Base-by-base conservation (phyloP, 2,888 invertebrate genomes). In the Nysson spinosus region DNA sequence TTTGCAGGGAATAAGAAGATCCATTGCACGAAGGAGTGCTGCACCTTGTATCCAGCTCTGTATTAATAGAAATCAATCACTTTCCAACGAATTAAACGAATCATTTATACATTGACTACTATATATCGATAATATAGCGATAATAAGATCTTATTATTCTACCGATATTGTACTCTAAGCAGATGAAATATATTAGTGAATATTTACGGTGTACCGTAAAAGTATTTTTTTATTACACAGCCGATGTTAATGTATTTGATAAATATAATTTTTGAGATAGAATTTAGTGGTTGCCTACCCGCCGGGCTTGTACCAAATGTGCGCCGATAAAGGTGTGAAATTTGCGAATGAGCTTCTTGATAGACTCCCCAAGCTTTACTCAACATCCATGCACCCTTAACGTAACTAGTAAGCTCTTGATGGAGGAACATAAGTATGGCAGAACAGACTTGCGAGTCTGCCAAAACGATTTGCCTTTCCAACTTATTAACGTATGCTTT, bases 361-460 rank as follows among this genome's bases (percentile, higher is more conserved):
- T 93, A 93, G 52, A 92, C 89, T 80, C 92, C 91, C 92, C 92
- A 93, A 0, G 93, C 92, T 82, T 91, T 92, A 20, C 93, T 86
- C 66, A 93, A 85, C 58, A 91, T 89, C 92, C 93, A 93, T 6
- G 92, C 91, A 0, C 91, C 92, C 72, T 89, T 91, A 46, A 93
- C 89, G 66, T 89, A 90, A 43, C 92, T 90, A 2, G 91, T 88
- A 39, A 92, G 86, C 79, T 93, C 92, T 81, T 92, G 91, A 71
- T 92, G 91, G 2, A 92, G 87, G 75, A 93, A 90, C 12, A 91
- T 91, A 30, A 93, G 85, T 44, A 92, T 89, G 0, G 93, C 91
- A 42, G 91, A 88, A 78, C 91, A 92, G 6, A 92, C 90, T 77
- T 92, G 89, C 6, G 91, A 89, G 80, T 93, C 93, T 0, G 92